These are phyloP conservation scores for Neolamprologus longior DNA, from an alignment of 2,113 vertebrate species.

Conservation along the genomic window DNA sequence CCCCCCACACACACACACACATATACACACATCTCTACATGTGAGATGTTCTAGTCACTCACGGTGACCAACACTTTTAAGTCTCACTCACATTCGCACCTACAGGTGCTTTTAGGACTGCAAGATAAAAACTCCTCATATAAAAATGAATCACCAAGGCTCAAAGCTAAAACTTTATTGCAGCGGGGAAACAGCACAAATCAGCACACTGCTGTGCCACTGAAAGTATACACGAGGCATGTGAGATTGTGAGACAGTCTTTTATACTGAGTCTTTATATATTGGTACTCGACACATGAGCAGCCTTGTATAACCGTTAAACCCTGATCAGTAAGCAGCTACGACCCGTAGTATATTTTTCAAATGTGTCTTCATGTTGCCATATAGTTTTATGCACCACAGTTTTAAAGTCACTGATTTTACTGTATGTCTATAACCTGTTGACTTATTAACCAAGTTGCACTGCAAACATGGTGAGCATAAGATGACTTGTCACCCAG, in stretches of 20 bases:
- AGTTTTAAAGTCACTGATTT: not conserved
- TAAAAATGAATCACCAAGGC: not conserved
- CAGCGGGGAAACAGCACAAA: not conserved
- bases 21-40: not conserved
- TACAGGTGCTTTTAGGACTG: not conserved
- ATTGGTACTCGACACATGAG: not conserved
- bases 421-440: not conserved
- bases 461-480: not conserved
- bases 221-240: not conserved
- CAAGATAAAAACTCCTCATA: not conserved
- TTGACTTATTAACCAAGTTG: constrained; percentile 22
- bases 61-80: not conserved
- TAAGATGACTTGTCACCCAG: not conserved
- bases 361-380: not conserved
- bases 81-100: not conserved
- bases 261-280: not conserved
- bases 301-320: not conserved
- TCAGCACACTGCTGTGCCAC: not conserved
- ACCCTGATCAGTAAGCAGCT: not conserved
- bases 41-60: not conserved
- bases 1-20: not conserved
- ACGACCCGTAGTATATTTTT: not conserved
- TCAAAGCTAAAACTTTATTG: not conserved
- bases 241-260: not conserved
- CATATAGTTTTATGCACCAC: not conserved